These are phyloP conservation scores for Probaryconus sp. DNA, from an alignment of 1,140 invertebrate species.

Conservation along the genomic window DNA sequence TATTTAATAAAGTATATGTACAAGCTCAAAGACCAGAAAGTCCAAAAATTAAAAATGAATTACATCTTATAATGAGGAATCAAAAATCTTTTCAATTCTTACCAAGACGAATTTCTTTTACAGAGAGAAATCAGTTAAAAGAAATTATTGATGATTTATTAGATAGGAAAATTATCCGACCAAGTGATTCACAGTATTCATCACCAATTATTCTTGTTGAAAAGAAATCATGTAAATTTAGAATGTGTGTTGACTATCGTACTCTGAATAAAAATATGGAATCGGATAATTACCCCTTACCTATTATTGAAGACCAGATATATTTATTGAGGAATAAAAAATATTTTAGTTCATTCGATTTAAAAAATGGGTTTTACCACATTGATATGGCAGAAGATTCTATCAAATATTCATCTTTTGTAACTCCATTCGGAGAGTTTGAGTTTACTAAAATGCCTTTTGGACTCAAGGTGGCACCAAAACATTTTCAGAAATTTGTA, in stretches of 20 bases:
- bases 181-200: constrained; percentile 14
- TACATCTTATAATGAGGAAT: constrained; percentile 12
- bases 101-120: constrained; percentile 7
- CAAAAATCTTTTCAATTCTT: constrained; percentile 4
- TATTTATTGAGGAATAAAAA: constrained; percentile 20
- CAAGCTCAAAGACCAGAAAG: no score
- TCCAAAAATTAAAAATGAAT: not conserved
- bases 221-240: constrained; percentile 13
- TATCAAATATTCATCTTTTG: constrained; percentile 62
- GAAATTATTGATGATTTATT: not conserved
- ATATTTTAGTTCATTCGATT: constrained; percentile 65
- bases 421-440: constrained; percentile 49
- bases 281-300: constrained; percentile 8
- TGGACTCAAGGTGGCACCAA: no score
- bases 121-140: not conserved
- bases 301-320: constrained; percentile 32
- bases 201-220: constrained; percentile 18
- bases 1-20: no score
- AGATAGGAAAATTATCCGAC: not conserved
- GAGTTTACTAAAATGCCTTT: no score
- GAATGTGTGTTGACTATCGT: constrained; percentile 27
- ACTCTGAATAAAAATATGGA: constrained; percentile 8
- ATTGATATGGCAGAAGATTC: constrained; percentile 59
- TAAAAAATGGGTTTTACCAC: constrained; percentile 69
- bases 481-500: no score